Evolutionary conservation across 2,888 invertebrate genomes (phyloP), one percentile per base, ranked within the genome.

Genomic region (Eumerus sabulonum): DNA sequence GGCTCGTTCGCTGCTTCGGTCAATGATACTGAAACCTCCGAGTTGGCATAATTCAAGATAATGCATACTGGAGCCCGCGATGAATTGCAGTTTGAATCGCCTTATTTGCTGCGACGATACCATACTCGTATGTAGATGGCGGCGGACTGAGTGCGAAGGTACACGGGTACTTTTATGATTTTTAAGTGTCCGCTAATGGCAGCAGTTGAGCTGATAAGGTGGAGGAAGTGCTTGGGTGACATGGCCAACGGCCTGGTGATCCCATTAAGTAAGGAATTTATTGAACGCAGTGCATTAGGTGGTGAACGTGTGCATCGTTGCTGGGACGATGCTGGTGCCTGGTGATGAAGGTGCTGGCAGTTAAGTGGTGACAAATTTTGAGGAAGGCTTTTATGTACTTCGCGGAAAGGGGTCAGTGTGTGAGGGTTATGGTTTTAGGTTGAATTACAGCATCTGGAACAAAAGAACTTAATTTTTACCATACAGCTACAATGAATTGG

Each of bases 171-270:
- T 71, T 76, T 76, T 71, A 81, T 76, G 76, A 76, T 76, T 76
- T 77, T 81, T 57, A 81, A 76, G 81, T 81, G 81, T 71, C 70
- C 66, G 42, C 76, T 66, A 81, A 81, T 81, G 81, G 76, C 62
- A 27, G 27, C 27, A 71, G 60, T 70, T 81, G 51, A 38, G 44
- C 36, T 51, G 79, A 79, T 79, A 79, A 79, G 67, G 35, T 7
- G 45, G 36, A 17, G 56, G 17, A 11, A 12, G 19, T 9, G 51
- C 36, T 13, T 17, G 18, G 35, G 11, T 38, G 18, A 59, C 18
- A 44, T 16, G 16, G 45, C 17, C 47, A 48, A 35, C 40, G 17
- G 42, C 38, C 57, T 59, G 64, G 50, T 74, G 74, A 74, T 64
- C 63, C 79, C 79, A 79, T 79, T 79, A 79, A 79, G 40, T 68